phyloP scores from a whole-genome alignment of 2,888 invertebrate species.

The Clunio marinus region DNA sequence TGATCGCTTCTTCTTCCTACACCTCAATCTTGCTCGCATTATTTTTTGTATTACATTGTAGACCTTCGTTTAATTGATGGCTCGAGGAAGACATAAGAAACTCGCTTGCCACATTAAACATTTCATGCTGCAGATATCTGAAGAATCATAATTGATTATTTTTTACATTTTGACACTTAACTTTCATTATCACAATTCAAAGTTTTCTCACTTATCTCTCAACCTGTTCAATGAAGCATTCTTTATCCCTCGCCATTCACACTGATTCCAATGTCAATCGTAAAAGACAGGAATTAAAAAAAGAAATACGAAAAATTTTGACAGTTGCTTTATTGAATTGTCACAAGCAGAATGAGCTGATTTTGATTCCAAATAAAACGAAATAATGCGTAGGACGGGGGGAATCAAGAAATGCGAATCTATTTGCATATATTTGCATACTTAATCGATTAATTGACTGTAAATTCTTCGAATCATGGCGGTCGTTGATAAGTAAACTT shows the following conservation, averaged over 20 bases:
- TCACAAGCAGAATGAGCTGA: not conserved
- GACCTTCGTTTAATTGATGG: conserved; percentile 6
- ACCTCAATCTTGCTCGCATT: not conserved
- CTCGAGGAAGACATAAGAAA: not conserved
- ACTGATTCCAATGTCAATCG: conserved; percentile 1
- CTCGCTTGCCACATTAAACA: not conserved
- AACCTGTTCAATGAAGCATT: conserved; percentile 7
- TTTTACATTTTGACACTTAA: conserved; percentile 5
- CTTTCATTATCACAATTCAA: conserved; percentile 10
- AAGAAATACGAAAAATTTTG: not conserved
- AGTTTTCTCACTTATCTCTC: too few relatives aligned
- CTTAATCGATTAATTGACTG: not conserved
- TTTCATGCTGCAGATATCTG: conserved; percentile 1
- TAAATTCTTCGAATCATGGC: not conserved
- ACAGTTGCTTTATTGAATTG: not conserved
- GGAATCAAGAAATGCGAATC: not conserved
- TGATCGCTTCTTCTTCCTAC: conserved; percentile 10
- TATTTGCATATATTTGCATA: not conserved
- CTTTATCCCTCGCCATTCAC: not conserved
- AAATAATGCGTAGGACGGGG: not conserved
- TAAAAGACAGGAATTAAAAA: not conserved
- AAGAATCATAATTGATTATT: conserved; percentile 9
- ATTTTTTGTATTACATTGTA: not conserved
- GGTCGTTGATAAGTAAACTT: not conserved
- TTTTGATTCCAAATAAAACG: too few relatives aligned